Evolutionary conservation across 2,888 invertebrate genomes (phyloP).

Genomic region (Nycteola revayana): DNA sequence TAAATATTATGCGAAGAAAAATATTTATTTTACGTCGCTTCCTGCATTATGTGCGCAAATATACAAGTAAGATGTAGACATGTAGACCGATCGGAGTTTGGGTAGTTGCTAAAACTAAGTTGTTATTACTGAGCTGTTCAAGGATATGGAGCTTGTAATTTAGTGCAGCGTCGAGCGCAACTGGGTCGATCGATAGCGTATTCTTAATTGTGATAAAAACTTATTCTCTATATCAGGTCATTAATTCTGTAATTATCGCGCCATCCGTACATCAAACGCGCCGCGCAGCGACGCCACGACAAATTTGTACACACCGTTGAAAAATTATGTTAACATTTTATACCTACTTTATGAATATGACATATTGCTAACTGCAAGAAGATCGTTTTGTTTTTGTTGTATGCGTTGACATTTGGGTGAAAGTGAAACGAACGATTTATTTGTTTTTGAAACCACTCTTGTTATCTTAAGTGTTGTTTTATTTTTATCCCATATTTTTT

Average conservation of each 20-base stretch:
- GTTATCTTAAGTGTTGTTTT: conserved; percentile 20
- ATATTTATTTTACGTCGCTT: background rate
- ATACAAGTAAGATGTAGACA: conserved; percentile 29
- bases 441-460: conserved; percentile 14
- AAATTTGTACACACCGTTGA: conserved; percentile 42
- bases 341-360: conserved; percentile 23
- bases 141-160: conserved; percentile 58
- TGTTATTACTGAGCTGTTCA: conserved; percentile 23
- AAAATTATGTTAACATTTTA: conserved; percentile 37
- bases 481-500: no score
- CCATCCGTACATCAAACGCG: conserved; percentile 59
- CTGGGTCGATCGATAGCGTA: conserved; percentile 58
- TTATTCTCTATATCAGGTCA: conserved; percentile 55
- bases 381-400: conserved; percentile 9
- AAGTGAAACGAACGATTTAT: background rate
- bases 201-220: conserved; percentile 67
- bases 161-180: conserved; percentile 38
- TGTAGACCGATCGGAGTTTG: conserved; percentile 44
- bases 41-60: background rate
- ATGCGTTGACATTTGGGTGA: background rate
- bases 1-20: background rate
- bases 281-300: conserved; percentile 45
- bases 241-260: conserved; percentile 69
- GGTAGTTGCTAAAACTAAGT: conserved; percentile 47
- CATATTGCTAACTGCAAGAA: conserved; percentile 19